These are phyloP conservation scores for Myioborus miniatus DNA, from an alignment of 2,797 vertebrate species.

Conservation along the genomic window DNA sequence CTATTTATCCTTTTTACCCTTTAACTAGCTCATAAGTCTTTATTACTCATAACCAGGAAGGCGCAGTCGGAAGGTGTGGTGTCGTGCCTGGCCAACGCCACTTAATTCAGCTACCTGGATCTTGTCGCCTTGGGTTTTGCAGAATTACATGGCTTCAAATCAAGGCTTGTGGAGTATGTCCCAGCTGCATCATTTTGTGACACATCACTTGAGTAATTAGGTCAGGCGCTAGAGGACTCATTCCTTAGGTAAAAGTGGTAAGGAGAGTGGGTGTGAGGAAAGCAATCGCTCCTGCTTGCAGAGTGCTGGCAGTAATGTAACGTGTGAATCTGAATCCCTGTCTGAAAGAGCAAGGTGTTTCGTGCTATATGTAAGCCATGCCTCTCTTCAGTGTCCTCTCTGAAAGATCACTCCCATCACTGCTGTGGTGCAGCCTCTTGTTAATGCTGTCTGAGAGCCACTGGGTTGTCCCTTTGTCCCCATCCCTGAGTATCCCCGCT, in stretches of 20 bases:
- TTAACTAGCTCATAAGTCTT: not conserved
- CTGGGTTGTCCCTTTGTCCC: not conserved
- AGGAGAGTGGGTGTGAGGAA: not conserved
- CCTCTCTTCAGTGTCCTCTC: not conserved
- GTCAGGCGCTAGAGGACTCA: not conserved
- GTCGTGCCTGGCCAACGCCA: accelerated
- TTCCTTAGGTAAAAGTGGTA: conserved; percentile 14
- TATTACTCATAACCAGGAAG: not conserved
- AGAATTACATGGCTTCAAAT: conserved; percentile 28
- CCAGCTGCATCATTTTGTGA: conserved; percentile 25
- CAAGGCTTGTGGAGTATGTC: not conserved
- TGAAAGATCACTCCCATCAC: not conserved
- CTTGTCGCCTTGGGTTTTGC: conserved; percentile 31
- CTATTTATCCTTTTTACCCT: not conserved
- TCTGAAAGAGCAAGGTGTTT: not conserved
- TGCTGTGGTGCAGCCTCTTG: not conserved
- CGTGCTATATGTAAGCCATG: not conserved
- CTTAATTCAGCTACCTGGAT: conserved; percentile 10
- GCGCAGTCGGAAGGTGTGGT: not conserved
- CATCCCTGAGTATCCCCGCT: not conserved
- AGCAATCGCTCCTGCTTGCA: accelerated
- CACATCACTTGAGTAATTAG: not conserved
- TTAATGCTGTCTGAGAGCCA: not conserved
- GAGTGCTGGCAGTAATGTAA: not conserved
- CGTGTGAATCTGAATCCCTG: not conserved